Percentiles rank a stretch among this genome's conserved stretches.
Evolutionary conservation across 2,888 invertebrate species (phyloP).

Genomic region (Hybos culiciformis): DNA sequence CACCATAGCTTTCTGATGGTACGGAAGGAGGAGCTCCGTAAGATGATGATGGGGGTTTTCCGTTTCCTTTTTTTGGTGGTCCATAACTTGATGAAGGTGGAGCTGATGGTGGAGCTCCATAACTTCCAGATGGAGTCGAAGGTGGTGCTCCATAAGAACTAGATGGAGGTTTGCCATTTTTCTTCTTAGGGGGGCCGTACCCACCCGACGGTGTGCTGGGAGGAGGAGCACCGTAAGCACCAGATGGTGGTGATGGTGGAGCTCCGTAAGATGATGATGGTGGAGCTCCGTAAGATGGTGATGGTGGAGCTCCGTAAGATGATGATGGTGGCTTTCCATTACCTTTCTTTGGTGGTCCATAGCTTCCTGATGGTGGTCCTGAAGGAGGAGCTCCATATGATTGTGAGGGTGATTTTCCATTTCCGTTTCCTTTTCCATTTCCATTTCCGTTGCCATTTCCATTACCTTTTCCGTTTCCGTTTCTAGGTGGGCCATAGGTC

Average conservation of each 20-base stretch:
- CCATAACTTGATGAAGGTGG: constrained; percentile 35
- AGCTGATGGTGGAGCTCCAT: constrained; percentile 28
- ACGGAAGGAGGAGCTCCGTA: constrained; percentile 30
- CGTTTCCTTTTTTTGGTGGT: constrained; percentile 27
- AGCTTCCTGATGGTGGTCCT: constrained; percentile 26
- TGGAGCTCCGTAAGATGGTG: too few relatives aligned
- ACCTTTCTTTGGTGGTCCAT: constrained; percentile 27
- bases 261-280: constrained; percentile 30
- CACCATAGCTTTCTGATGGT: constrained; percentile 39
- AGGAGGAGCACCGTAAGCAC: constrained; percentile 24
- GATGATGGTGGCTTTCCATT: constrained; percentile 35
- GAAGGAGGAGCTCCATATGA: constrained; percentile 31
- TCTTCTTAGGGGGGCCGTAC: constrained; percentile 23
- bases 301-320: constrained; percentile 37
- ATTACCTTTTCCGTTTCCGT: too few relatives aligned
- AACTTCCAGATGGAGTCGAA: constrained; percentile 21
- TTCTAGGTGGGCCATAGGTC: too few relatives aligned
- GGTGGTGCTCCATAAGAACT: constrained; percentile 39
- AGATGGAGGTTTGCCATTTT: constrained; percentile 16
- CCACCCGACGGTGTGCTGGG: constrained; percentile 9
- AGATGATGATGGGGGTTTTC: constrained; percentile 23
- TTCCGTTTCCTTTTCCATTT: too few relatives aligned
- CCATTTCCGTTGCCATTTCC: too few relatives aligned
- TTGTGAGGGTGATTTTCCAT: constrained; percentile 26
- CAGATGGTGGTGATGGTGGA: constrained; percentile 27